Conservation (phyloP, 2,797 vertebrate species). For the Cuculus canorus region DNA sequence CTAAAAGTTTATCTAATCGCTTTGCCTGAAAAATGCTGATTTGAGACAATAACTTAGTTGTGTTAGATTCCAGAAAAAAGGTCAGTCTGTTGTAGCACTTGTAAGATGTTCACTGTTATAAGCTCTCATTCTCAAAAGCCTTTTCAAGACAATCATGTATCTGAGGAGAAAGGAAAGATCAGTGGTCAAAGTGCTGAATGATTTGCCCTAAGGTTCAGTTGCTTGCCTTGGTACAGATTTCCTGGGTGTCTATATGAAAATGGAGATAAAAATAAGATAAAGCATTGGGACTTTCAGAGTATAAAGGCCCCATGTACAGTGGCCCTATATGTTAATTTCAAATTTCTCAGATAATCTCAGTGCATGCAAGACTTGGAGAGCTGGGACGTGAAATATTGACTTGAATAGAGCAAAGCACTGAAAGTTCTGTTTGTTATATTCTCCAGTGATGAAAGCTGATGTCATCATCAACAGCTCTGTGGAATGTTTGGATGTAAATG, state of each 20-base stretch:
- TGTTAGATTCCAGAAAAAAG: background rate
- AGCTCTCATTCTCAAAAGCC: background rate
- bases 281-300: background rate
- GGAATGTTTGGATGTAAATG: background rate
- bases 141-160: background rate
- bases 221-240: background rate
- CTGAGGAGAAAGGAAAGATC: background rate
- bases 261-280: background rate
- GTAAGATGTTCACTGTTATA: background rate
- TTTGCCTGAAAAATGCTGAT: background rate
- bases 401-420: background rate
- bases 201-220: background rate
- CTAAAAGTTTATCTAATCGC: background rate
- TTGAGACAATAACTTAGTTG: background rate
- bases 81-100: background rate
- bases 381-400: background rate
- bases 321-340: background rate
- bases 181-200: background rate
- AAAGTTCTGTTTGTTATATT: background rate
- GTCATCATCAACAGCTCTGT: background rate
- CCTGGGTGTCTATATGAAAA: background rate
- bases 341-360: background rate
- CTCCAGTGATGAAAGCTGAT: background rate
- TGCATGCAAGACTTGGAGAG: background rate
- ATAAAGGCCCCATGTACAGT: background rate